phyloP scores from a whole-genome alignment of 2,797 vertebrate species.

The Sibirionetta formosa region DNA sequence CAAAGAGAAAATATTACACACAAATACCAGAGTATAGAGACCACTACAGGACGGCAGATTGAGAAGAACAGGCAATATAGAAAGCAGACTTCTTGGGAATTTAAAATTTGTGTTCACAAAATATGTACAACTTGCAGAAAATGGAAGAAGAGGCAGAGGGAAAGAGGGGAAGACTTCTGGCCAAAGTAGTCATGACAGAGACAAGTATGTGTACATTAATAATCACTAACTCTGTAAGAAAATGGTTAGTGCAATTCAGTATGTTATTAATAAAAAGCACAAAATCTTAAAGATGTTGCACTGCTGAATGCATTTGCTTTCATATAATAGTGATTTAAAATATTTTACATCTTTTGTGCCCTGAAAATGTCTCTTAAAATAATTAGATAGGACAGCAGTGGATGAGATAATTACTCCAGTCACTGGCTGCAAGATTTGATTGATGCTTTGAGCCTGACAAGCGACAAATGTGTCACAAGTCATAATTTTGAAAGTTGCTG shows the following conservation, averaged over 20 bases:
- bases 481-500: neutral
- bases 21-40: neutral
- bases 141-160: neutral
- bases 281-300: neutral
- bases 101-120: neutral
- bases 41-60: neutral
- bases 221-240: fast-evolving
- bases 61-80: neutral
- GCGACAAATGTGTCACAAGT: constrained; percentile 3
- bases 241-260: neutral
- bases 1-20: neutral
- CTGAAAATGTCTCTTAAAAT: constrained; percentile 62
- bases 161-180: neutral
- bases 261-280: neutral
- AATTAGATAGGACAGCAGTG: constrained; percentile 39
- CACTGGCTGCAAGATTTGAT: constrained; percentile 9
- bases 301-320: constrained; percentile 7
- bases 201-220: neutral
- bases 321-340: constrained; percentile 14
- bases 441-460: constrained; percentile 36
- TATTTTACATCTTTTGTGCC: constrained; percentile 17
- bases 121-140: neutral
- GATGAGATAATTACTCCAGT: constrained; percentile 4
- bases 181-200: neutral
- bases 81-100: neutral